These are phyloP conservation scores for Empis livida DNA, from an alignment of 2,888 invertebrate species.

Conservation along the genomic window DNA sequence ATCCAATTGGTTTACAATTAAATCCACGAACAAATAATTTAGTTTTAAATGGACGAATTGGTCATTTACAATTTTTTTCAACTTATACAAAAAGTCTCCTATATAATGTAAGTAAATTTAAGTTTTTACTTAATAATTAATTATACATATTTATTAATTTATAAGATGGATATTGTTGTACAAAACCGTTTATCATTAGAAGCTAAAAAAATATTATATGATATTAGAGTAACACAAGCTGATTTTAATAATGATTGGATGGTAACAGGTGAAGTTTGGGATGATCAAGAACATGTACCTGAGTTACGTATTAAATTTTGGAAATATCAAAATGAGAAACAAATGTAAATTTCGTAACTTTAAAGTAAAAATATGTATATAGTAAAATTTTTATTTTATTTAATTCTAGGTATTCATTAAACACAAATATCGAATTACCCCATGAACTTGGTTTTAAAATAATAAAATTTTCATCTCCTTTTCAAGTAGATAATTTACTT, in stretches of 20 bases:
- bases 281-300: constrained; percentile 42
- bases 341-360: constrained; percentile 38
- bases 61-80: constrained; percentile 63
- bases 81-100: constrained; percentile 48
- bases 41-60: constrained; percentile 57
- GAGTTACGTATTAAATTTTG: constrained; percentile 68
- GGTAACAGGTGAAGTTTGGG: constrained; percentile 52
- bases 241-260: constrained; percentile 60
- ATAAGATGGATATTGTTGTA: constrained; percentile 54
- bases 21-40: constrained; percentile 53
- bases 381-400: neutral
- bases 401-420: constrained; percentile 32
- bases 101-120: constrained; percentile 48
- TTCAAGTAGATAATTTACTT: constrained; percentile 36
- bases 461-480: constrained; percentile 45
- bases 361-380: neutral
- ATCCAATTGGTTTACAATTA: constrained; percentile 33
- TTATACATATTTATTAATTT: constrained; percentile 8
- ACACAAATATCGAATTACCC: constrained; percentile 60
- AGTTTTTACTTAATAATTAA: neutral
- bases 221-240: constrained; percentile 52
- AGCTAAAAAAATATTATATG: constrained; percentile 42
- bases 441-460: constrained; percentile 48
- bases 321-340: constrained; percentile 44
- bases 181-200: constrained; percentile 58